Percentiles rank a stretch among this genome's conserved stretches.
phyloP scores from a whole-genome alignment of 1,140 invertebrate genomes.

The Ips typographus region DNA sequence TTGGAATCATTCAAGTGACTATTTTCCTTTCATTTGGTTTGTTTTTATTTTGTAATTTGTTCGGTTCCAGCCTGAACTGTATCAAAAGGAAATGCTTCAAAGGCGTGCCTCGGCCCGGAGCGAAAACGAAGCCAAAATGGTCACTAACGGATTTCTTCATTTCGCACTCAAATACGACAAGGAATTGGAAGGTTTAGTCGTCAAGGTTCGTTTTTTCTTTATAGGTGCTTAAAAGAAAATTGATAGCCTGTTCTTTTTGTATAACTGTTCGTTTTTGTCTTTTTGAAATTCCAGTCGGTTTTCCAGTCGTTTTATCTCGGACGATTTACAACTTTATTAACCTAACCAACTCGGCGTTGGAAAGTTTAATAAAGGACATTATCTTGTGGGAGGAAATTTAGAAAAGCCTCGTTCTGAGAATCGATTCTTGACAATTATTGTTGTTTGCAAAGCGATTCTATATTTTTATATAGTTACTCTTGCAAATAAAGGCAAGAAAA shows the following conservation, averaged over 20 bases:
- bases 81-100: constrained; percentile 67
- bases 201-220: constrained; percentile 59
- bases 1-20: constrained; percentile 40
- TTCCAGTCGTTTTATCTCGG: no score
- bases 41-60: not conserved
- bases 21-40: not conserved
- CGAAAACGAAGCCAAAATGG: constrained; percentile 65
- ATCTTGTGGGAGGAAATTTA: no score
- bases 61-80: constrained; percentile 68
- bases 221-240: no score
- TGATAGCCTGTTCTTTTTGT: constrained; percentile 38
- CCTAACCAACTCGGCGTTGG: no score
- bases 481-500: no score
- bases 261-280: constrained; percentile 6
- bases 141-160: constrained; percentile 75
- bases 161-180: constrained; percentile 77
- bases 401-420: no score
- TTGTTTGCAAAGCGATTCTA: no score
- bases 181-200: constrained; percentile 72
- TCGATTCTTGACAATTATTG: no score
- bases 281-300: not conserved
- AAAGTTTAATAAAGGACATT: no score
- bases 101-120: constrained; percentile 75
- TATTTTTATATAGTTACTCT: no score
- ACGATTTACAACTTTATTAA: no score